Conservation (phyloP, 2,888 invertebrate species). For the Anthrax anthrax region DNA sequence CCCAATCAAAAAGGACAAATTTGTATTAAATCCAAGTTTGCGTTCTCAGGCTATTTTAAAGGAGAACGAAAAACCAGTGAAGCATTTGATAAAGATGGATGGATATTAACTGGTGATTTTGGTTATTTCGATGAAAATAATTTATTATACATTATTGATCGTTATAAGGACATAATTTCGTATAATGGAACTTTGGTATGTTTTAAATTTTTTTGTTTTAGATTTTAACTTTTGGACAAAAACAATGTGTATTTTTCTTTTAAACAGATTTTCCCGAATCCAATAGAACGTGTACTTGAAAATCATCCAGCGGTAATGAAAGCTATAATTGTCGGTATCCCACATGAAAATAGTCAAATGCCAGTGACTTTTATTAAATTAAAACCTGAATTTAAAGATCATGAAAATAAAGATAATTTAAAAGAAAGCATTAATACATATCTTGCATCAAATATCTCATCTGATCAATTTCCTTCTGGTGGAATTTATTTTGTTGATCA, state of each 20-base stretch:
- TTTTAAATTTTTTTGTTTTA: background rate
- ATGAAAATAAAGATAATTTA: background rate
- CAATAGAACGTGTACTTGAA: background rate
- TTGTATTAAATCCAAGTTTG: background rate
- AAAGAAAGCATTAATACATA: background rate
- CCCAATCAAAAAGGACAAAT: constrained; percentile 5
- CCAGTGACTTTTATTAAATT: constrained; percentile 3
- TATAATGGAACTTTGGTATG: background rate
- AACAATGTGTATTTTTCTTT: background rate
- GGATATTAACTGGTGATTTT: constrained; percentile 3
- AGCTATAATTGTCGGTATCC: constrained; percentile 6
- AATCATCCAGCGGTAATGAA: background rate
- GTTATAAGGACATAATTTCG: background rate
- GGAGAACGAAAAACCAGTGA: background rate
- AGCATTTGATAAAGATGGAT: background rate
- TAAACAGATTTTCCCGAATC: constrained; percentile 2
- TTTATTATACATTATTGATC: background rate
- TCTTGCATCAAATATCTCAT: background rate
- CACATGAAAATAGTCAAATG: constrained; percentile 5
- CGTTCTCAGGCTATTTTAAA: constrained; percentile 3
- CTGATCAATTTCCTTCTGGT: background rate
- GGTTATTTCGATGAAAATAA: constrained; percentile 2
- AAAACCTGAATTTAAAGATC: background rate
- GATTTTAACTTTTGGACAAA: background rate
- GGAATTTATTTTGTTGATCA: constrained; percentile 2